These are phyloP conservation scores for Cheilosia variabilis DNA, from an alignment of 2,888 invertebrate genomes.

Conservation along the genomic window DNA sequence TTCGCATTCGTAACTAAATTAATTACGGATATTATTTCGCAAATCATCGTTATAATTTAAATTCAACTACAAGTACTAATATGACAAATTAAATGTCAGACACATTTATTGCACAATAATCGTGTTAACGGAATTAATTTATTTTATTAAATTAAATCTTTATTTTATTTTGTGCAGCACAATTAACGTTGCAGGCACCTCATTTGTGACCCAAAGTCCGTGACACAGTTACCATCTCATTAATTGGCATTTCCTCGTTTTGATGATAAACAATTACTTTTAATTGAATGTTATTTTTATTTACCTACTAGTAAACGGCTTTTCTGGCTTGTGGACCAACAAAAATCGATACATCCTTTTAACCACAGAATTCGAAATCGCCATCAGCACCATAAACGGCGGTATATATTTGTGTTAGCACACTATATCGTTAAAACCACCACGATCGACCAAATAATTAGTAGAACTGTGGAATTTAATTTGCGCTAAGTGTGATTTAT, in stretches of 20 bases:
- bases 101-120: neutral
- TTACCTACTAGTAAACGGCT: conserved; percentile 2
- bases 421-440: neutral
- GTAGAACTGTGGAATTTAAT: conserved; percentile 46
- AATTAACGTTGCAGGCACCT: conserved; percentile 16
- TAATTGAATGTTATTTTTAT: conserved; percentile 42
- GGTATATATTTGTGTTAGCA: neutral
- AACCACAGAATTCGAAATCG: conserved; percentile 32
- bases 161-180: conserved; percentile 1
- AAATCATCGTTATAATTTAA: too few relatives aligned
- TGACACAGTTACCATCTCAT: conserved; percentile 20
- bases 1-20: too few relatives aligned
- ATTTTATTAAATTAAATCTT: conserved; percentile 16
- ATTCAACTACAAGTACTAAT: neutral
- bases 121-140: neutral
- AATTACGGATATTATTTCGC: too few relatives aligned
- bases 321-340: neutral
- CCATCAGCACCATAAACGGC: conserved; percentile 23
- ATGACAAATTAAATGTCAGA: conserved; percentile 19
- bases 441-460: conserved; percentile 41
- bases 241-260: conserved; percentile 36
- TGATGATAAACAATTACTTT: conserved; percentile 39
- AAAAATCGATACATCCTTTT: conserved; percentile 20
- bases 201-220: neutral
- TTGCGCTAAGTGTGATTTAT: conserved; percentile 37